These are phyloP conservation scores for Edolisoma coerulescens DNA, from an alignment of 2,113 vertebrate species.

Conservation along the genomic window DNA sequence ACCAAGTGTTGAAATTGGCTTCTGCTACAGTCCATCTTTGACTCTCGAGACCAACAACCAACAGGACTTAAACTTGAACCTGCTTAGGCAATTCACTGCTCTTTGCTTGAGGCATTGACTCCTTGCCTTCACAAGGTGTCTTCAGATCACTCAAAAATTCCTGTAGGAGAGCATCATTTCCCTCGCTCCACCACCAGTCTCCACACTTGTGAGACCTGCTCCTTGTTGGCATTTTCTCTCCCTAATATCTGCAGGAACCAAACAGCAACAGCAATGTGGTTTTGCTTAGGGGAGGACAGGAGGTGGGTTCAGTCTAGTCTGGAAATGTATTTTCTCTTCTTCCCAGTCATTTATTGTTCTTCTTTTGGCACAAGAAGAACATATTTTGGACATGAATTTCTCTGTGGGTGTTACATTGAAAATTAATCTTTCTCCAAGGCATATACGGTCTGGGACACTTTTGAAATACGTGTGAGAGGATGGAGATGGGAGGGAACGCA, in stretches of 20 bases:
- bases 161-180: neutral
- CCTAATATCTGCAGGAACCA: neutral
- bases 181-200: neutral
- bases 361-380: slow-evolving; percentile 51
- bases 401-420: slow-evolving; percentile 53
- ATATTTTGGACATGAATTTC: slow-evolving; percentile 56
- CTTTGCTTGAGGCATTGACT: neutral
- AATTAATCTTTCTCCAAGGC: slow-evolving; percentile 59
- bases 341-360: slow-evolving; percentile 52
- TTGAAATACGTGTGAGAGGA: neutral
- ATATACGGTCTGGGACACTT: neutral
- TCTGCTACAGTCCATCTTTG: neutral
- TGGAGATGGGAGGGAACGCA: neutral
- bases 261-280: neutral
- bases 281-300: neutral
- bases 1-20: neutral
- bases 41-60: neutral
- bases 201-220: neutral
- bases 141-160: neutral
- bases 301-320: slow-evolving; percentile 48
- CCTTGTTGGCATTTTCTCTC: neutral
- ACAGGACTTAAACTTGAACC: neutral
- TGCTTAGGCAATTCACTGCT: neutral
- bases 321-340: slow-evolving; percentile 22
- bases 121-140: neutral